A percentile compares a stretch with the other conserved stretches of the same genome.
Conservation (phyloP, 2,888 invertebrate genomes). For the Iselma pallidipennis region DNA sequence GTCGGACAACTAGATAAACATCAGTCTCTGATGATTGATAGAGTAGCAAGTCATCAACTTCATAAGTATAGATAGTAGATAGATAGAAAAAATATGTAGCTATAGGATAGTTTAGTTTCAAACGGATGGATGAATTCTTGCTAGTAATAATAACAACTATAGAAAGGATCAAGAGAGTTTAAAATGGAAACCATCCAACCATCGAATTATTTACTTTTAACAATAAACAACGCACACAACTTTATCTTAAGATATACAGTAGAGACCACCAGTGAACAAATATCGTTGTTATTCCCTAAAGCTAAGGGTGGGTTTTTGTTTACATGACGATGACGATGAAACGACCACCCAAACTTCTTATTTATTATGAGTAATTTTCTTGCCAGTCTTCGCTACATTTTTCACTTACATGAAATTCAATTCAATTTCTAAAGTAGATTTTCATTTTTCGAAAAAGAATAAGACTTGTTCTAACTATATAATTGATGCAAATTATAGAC, state of each 20-base stretch:
- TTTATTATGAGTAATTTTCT: constrained; percentile 15
- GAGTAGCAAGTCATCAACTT: constrained; percentile 2
- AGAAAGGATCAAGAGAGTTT: background rate
- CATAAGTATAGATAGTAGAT: too few species aligned
- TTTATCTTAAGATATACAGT: background rate
- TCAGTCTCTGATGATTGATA: constrained; percentile 3
- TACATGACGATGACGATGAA: constrained; percentile 26
- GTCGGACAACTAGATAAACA: constrained; percentile 1
- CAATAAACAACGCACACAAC: background rate
- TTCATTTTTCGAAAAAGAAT: background rate
- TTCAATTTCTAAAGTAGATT: background rate
- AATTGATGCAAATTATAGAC: background rate
- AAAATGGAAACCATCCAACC: background rate
- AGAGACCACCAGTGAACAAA: constrained; percentile 43
- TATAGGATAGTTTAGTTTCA: background rate
- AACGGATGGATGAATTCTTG: constrained; percentile 1
- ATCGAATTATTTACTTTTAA: background rate
- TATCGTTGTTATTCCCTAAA: constrained; percentile 38
- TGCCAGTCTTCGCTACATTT: background rate
- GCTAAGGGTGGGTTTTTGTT: constrained; percentile 39
- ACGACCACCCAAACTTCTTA: constrained; percentile 31
- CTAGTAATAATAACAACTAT: background rate
- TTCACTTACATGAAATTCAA: background rate
- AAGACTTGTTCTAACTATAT: background rate
- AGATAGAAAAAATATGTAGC: background rate